Base-by-base conservation (phyloP, 2,888 invertebrate genomes). In the Cerastoderma edule region DNA sequence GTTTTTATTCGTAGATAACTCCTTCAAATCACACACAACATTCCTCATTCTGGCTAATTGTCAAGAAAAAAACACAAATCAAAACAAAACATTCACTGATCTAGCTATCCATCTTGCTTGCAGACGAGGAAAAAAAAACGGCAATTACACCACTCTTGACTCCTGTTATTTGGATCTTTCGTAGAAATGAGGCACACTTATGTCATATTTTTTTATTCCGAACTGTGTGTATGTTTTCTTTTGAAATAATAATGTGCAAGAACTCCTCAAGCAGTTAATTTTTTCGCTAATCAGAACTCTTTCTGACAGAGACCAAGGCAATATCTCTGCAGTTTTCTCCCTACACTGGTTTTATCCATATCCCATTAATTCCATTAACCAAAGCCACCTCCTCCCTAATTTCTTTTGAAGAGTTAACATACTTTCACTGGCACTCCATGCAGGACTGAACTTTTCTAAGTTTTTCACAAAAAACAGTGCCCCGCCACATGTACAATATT, bases 401-500 rank as follows among this genome's bases (percentile, higher is more conserved):
- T 60, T 60, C 60, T 22, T 60, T 39, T 60, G 60, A 60, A 60
- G 60, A 60, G 60, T 39, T 33, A 6, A 22, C 39, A 60, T 24
- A 35, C 60, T 16, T 57, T 60, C 60, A 39, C 60, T 24, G 10
- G 8, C 35, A 60, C 35, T 6, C 60, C 32, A 60, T 60, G 39
- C n/a, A 24, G 39, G 60, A 39, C n/a, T 39, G 35, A 60, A 39
- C 30, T 30, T 53, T 53, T 53, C 30, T n/a, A 32, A 56, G 60
- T 60, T 60, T n/a, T 60, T 60, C 39, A 60, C 33, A 60, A 60
- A n/a, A 60, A 60, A 60, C 60, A 39, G 60, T 39, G 13, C 22
- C n/a, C n/a, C 35, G 27, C 60, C 60, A 60, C 60, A 60, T 60
- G 60, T 60, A 60, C 39, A 60, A 60, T 60, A 60, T 60, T 60